Evolutionary conservation across 1,140 invertebrate genomes (phyloP).

Genomic region (Calephelis nemesis): DNA sequence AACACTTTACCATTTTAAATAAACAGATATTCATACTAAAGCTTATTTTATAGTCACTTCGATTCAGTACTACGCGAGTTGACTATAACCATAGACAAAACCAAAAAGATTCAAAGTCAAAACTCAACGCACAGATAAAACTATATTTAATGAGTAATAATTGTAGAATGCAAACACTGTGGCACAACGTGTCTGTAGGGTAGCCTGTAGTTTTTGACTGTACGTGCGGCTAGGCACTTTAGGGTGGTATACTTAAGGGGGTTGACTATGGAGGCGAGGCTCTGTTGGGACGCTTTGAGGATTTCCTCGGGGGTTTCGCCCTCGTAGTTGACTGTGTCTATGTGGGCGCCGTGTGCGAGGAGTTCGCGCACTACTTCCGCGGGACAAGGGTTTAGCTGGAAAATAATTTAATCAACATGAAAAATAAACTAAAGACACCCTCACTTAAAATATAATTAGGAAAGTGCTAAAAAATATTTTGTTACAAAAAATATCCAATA

Average conservation of each 20-base stretch:
- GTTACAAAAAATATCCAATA: too few relatives aligned
- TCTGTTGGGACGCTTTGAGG: conserved; percentile 79
- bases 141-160: conserved; percentile 63
- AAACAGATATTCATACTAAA: too few relatives aligned
- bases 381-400: conserved; percentile 81
- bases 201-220: conserved; percentile 83
- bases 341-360: conserved; percentile 89
- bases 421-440: too few relatives aligned
- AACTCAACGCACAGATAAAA: conserved; percentile 12
- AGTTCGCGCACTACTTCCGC: conserved; percentile 84
- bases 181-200: conserved; percentile 83
- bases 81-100: background rate
- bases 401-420: background rate
- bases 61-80: too few relatives aligned
- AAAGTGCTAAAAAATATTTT: too few relatives aligned
- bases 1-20: too few relatives aligned
- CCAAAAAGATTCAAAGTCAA: conserved; percentile 11
- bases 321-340: conserved; percentile 91
- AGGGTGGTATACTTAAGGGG: conserved; percentile 89
- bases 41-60: too few relatives aligned
- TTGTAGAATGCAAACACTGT: conserved; percentile 65
- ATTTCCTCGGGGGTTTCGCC: conserved; percentile 88
- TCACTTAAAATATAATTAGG: too few relatives aligned
- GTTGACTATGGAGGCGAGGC: conserved; percentile 85
- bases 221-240: conserved; percentile 89